These are phyloP conservation scores for Mormyrus lacerda DNA, from an alignment of 2,113 vertebrate species.

Conservation along the genomic window DNA sequence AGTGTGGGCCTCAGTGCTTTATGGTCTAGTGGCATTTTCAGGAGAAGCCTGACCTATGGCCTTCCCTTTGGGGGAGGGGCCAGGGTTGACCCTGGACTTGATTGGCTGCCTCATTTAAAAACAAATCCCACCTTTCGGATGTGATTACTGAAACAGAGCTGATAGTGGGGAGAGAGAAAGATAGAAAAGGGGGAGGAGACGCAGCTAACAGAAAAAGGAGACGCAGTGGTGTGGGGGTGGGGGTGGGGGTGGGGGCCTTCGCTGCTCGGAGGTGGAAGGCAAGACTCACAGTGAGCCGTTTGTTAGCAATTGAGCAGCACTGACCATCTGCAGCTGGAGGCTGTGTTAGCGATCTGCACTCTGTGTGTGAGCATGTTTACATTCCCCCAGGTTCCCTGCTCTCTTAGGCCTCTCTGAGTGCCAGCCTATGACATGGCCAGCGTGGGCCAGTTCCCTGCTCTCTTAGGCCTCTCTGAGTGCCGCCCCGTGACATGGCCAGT, in stretches of 20 bases:
- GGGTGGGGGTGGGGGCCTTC: neutral
- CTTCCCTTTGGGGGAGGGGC: neutral
- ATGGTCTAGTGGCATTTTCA: neutral
- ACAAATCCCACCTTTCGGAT: neutral
- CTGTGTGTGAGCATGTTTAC: conserved; percentile 9
- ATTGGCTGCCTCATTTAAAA: neutral
- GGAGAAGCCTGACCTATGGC: neutral
- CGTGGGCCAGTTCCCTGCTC: neutral
- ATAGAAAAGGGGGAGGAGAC: neutral
- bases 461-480: conserved; percentile 11
- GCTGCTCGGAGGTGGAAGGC: conserved; percentile 29
- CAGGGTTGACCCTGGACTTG: neutral
- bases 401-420: conserved; percentile 3
- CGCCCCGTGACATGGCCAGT: neutral
- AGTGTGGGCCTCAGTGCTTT: conserved; percentile 18
- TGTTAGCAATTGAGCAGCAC: conserved; percentile 49
- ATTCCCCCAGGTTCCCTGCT: neutral
- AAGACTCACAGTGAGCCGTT: conserved; percentile 47
- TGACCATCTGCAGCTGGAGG: conserved; percentile 54
- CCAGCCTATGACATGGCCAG: neutral
- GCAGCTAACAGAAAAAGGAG: conserved; percentile 40
- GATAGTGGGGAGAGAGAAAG: neutral
- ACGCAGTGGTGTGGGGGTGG: conserved; percentile 13
- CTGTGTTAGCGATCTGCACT: neutral
- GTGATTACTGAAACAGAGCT: neutral